Evolutionary conservation across 2,797 vertebrate genomes (phyloP).

Genomic region (Trachops cirrhosus): DNA sequence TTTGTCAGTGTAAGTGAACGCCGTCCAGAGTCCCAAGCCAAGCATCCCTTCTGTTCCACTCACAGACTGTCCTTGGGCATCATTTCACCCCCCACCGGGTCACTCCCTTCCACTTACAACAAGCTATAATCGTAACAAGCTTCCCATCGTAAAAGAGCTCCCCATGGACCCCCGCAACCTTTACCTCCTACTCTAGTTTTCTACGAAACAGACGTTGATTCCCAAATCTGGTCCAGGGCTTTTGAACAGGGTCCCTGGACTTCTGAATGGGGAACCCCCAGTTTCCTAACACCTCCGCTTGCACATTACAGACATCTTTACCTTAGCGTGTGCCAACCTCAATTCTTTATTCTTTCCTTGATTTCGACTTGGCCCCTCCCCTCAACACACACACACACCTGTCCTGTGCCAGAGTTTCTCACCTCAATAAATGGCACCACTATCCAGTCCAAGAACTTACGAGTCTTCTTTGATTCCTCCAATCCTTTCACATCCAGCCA

Average conservation of each 20-base stretch:
- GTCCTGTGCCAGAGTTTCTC: background rate
- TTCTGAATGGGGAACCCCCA: background rate
- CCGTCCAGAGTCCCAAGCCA: background rate
- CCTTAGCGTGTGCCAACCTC: background rate
- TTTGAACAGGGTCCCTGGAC: background rate
- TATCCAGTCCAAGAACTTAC: background rate
- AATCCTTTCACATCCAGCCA: background rate
- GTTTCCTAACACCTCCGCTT: background rate
- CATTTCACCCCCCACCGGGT: background rate
- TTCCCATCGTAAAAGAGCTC: background rate
- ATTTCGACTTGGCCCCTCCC: background rate
- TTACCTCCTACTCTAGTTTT: background rate
- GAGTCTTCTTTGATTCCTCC: background rate
- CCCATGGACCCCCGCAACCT: background rate
- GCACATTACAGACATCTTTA: background rate
- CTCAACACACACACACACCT: background rate
- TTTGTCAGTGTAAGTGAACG: background rate
- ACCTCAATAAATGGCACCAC: background rate
- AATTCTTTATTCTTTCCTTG: background rate
- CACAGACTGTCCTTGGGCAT: background rate
- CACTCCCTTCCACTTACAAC: background rate
- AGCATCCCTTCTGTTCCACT: background rate
- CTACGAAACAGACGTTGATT: background rate
- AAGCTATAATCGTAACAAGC: background rate
- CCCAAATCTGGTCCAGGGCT: background rate